These are phyloP conservation scores for Synergus itoensis DNA, from an alignment of 2,888 invertebrate genomes.

Conservation along the genomic window DNA sequence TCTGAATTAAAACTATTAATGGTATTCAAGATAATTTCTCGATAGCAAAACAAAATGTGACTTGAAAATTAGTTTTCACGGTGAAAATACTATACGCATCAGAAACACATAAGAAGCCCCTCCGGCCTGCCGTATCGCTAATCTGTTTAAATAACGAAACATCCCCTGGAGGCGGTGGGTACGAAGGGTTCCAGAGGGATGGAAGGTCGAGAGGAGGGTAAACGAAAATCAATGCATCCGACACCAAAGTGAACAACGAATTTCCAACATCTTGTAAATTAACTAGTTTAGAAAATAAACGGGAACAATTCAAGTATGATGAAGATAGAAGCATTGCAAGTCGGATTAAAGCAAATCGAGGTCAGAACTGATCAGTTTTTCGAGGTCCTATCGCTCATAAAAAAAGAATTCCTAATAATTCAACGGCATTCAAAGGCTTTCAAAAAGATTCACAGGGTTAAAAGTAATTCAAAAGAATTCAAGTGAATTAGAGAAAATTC, in stretches of 20 bases:
- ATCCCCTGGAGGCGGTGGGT: slow-evolving; percentile 67
- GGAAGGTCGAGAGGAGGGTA: slow-evolving; percentile 63
- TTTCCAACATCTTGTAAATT: neutral
- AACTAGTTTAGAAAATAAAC: neutral
- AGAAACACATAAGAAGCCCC: slow-evolving; percentile 74
- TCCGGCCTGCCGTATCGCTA: slow-evolving; percentile 72
- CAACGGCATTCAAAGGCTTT: too few relatives aligned
- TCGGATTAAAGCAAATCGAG: too few relatives aligned
- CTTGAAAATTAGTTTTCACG: neutral
- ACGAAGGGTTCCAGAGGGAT: slow-evolving; percentile 53
- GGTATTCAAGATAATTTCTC: slow-evolving; percentile 68
- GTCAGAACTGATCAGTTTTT: too few relatives aligned
- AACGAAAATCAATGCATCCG: slow-evolving; percentile 76
- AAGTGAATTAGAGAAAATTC: too few relatives aligned
- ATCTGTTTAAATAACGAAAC: slow-evolving; percentile 78
- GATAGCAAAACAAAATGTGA: slow-evolving; percentile 55
- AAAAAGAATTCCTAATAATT: too few relatives aligned
- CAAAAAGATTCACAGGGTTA: too few relatives aligned
- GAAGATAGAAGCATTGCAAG: too few relatives aligned
- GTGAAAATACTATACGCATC: slow-evolving; percentile 62
- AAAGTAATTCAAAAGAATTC: too few relatives aligned
- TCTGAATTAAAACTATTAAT: neutral
- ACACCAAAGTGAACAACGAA: slow-evolving; percentile 40
- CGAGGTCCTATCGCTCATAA: too few relatives aligned
- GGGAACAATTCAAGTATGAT: neutral